These are phyloP conservation scores for Anastrepha ludens DNA, from an alignment of 1,140 invertebrate species.

Conservation along the genomic window DNA sequence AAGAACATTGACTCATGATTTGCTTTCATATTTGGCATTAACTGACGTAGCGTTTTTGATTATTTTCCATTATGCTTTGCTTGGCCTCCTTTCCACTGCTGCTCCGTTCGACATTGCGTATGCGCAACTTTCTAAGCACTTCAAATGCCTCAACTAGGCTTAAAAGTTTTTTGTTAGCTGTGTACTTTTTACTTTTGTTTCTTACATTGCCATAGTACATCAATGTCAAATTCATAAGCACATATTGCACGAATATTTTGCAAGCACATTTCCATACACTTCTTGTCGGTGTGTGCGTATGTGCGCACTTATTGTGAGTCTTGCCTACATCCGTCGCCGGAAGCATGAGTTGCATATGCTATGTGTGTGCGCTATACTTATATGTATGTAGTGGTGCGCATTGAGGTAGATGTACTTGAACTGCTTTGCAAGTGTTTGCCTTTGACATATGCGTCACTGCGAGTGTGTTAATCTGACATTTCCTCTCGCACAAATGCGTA, in stretches of 20 bases:
- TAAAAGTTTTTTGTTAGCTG: neutral
- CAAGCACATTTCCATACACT: neutral
- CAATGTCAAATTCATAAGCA: neutral
- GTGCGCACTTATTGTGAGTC: neutral
- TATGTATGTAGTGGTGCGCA: neutral
- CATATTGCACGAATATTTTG: neutral
- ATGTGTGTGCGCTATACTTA: neutral
- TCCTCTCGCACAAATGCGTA: neutral
- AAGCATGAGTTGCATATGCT: neutral
- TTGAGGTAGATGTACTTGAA: neutral
- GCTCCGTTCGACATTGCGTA: neutral
- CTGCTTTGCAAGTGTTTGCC: neutral
- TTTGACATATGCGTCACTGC: constrained; percentile 6
- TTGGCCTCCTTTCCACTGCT: neutral
- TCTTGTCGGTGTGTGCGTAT: neutral
- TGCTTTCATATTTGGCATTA: neutral
- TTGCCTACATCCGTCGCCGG: neutral
- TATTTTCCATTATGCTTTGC: neutral
- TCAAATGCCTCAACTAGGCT: neutral
- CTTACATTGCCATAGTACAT: neutral
- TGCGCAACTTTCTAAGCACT: constrained; percentile 20
- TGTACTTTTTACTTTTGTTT: neutral
- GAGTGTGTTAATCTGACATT: neutral
- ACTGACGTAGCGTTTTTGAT: neutral
- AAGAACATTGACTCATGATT: constrained; percentile 15